A percentile compares a stretch with the other conserved stretches of the same genome.
Conservation (phyloP, 2,797 vertebrate species). For the Craterocephalus amniculus region DNA sequence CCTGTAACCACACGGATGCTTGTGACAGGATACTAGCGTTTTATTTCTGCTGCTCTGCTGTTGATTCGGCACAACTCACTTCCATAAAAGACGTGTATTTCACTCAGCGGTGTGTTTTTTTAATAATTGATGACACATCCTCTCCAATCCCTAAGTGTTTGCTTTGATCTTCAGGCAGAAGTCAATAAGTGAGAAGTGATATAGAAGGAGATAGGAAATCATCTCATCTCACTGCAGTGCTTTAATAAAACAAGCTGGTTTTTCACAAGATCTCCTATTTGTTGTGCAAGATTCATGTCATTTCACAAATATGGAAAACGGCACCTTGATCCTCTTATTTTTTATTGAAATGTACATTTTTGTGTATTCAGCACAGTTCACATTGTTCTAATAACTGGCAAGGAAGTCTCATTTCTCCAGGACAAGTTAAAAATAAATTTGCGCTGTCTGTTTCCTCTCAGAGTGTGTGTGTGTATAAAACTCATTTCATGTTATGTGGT, state of each 20-base stretch:
- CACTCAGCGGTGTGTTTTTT: not conserved
- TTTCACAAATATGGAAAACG: not conserved
- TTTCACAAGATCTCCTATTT: not conserved
- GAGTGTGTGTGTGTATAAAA: not conserved
- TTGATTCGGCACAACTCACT: not conserved
- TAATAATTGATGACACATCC: not conserved
- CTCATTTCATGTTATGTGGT: not conserved
- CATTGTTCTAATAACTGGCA: not conserved
- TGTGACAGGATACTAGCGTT: not conserved
- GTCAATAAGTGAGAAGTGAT: not conserved
- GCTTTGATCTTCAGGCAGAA: conserved; percentile 6
- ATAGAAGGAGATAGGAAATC: not conserved
- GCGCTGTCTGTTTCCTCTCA: not conserved
- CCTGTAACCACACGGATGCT: not conserved
- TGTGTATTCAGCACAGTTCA: conserved; percentile 13
- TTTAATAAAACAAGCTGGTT: conserved; percentile 1
- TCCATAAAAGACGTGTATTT: not conserved
- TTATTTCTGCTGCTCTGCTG: not conserved
- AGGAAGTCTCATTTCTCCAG: conserved; percentile 1
- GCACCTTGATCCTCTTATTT: not conserved
- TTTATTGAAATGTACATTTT: not conserved
- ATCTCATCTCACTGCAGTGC: conserved; percentile 7
- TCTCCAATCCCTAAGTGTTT: conserved; percentile 3
- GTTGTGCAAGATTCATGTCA: not conserved
- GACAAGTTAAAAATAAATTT: no score